Evolutionary conservation across 2,113 vertebrate genomes (phyloP).

Genomic region (Bucco capensis): DNA sequence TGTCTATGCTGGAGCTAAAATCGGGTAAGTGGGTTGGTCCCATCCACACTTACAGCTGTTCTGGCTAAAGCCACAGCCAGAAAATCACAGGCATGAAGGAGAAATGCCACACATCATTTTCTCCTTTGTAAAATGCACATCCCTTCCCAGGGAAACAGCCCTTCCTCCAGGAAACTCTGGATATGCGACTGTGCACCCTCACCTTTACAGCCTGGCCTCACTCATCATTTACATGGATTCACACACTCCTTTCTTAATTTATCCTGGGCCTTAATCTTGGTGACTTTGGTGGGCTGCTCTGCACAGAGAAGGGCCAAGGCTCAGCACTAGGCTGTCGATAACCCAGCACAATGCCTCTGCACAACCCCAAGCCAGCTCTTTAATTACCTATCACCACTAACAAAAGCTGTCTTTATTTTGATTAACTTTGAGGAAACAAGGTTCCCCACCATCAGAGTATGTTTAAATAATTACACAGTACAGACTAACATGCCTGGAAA

Average conservation of each 20-base stretch:
- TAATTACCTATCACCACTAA: slow-evolving; percentile 60
- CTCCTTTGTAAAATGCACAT: fast-evolving
- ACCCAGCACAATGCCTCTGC: background rate
- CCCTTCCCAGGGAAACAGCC: background rate
- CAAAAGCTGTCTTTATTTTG: slow-evolving; percentile 67
- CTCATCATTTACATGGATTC: background rate
- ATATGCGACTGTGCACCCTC: fast-evolving
- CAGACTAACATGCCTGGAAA: slow-evolving; percentile 9
- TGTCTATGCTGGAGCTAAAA: background rate
- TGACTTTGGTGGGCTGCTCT: fast-evolving
- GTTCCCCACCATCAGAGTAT: slow-evolving; percentile 16
- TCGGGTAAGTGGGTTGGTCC: background rate
- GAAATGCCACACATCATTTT: background rate
- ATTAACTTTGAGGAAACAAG: slow-evolving; percentile 58
- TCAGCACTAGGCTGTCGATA: background rate
- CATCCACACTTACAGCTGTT: background rate
- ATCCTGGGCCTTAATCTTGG: background rate
- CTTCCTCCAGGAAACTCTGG: background rate
- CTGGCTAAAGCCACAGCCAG: background rate
- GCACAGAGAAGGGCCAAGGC: fast-evolving
- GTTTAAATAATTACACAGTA: slow-evolving; percentile 58
- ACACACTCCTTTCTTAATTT: background rate
- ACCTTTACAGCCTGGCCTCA: background rate
- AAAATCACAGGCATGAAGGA: background rate
- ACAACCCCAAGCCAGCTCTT: background rate